Conservation (phyloP, 2,113 vertebrate species). For the Chaetura pelagica region DNA sequence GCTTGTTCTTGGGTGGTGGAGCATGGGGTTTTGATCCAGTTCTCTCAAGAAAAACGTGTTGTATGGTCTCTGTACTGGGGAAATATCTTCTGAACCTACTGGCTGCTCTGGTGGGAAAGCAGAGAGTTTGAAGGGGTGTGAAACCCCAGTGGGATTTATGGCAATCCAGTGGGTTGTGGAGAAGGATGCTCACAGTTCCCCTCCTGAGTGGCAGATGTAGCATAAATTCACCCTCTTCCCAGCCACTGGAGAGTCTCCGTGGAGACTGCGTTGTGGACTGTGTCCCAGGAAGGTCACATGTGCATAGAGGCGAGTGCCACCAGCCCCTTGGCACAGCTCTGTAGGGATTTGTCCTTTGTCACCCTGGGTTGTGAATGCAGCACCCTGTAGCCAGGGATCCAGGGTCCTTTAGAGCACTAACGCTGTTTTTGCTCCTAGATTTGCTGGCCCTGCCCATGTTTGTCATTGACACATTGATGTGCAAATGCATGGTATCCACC, state of each 20-base stretch:
- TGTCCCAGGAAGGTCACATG: not conserved
- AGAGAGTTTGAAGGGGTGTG: not conserved
- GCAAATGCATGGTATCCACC: rapidly evolving
- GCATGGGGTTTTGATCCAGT: not conserved
- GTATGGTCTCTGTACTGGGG: rapidly evolving
- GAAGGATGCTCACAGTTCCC: not conserved
- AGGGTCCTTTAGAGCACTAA: not conserved
- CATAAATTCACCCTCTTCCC: not conserved
- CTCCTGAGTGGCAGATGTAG: not conserved
- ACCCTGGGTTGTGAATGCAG: not conserved
- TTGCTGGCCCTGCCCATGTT: not conserved
- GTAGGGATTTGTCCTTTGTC: not conserved
- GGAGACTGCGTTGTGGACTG: not conserved
- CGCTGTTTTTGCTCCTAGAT: not conserved
- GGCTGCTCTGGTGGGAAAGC: not conserved
- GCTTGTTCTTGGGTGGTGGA: not conserved
- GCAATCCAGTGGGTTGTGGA: not conserved
- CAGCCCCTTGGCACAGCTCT: rapidly evolving
- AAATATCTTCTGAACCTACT: not conserved
- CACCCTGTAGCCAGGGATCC: not conserved
- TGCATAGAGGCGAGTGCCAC: rapidly evolving
- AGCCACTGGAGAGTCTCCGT: not conserved
- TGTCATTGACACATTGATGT: not conserved
- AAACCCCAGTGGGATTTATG: not conserved
- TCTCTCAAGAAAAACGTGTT: not conserved